Evolutionary conservation across 35 echinoderm and acorn worm genomes (phyloP).

Genomic region (Strongylocentrotus purpuratus): DNA sequence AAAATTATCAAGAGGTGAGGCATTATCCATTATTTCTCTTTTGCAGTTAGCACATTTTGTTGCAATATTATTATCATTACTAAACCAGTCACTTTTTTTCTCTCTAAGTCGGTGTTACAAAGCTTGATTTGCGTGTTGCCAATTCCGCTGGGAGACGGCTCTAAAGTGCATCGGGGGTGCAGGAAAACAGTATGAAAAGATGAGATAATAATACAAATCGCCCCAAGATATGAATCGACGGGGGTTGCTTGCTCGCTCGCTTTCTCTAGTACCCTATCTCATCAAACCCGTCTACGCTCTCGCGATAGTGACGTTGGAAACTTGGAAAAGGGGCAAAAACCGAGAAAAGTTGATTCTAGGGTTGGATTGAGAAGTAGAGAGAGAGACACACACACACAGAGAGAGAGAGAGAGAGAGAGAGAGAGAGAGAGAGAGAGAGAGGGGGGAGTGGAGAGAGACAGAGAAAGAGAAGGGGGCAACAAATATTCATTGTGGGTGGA

Average conservation of each 20-base stretch:
- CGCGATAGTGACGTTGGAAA: not conserved
- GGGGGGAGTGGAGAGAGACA: too few species aligned
- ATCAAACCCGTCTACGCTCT: not conserved
- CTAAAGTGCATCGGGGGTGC: conserved; percentile 40
- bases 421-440: not conserved
- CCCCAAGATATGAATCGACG: conserved; percentile 31
- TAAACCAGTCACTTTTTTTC: too few species aligned
- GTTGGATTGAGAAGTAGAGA: not conserved
- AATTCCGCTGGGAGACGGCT: not conserved
- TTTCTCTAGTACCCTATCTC: not conserved
- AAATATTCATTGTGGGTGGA: not conserved
- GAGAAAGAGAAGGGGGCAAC: too few species aligned
- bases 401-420: not conserved
- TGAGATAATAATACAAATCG: conserved; percentile 49
- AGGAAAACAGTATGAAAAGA: conserved; percentile 31
- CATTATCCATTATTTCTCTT: too few species aligned
- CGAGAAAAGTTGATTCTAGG: not conserved
- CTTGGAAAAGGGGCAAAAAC: not conserved
- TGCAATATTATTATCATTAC: too few species aligned
- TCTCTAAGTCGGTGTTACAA: not conserved
- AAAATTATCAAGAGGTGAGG: too few species aligned
- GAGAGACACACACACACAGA: not conserved
- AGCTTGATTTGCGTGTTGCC: conserved; percentile 25
- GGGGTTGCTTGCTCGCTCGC: not conserved
- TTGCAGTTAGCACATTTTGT: too few species aligned